Percentiles rank a stretch among this genome's conserved stretches.
phyloP scores from a whole-genome alignment of 2,797 vertebrate genomes.

The Myotis findleyi region DNA sequence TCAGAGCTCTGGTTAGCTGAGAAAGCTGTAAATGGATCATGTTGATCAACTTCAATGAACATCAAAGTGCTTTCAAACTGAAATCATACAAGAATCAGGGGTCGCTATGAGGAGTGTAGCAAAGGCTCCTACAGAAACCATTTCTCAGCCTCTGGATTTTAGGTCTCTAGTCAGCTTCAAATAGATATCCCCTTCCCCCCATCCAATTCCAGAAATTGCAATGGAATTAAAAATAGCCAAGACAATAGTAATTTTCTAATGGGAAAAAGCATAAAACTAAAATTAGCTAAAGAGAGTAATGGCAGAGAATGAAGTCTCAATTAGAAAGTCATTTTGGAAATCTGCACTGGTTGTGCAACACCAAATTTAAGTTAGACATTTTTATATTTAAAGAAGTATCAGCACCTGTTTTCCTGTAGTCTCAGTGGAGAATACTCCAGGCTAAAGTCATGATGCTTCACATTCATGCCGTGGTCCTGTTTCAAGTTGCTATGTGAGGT shows the following conservation, averaged over 20 bases:
- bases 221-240: neutral
- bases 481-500: neutral
- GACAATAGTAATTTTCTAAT: neutral
- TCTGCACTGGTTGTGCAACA: neutral
- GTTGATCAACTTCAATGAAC: neutral
- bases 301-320: neutral
- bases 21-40: neutral
- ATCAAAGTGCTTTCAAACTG: slow-evolving; percentile 1
- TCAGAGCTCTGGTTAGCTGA: neutral
- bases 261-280: neutral
- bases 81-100: neutral
- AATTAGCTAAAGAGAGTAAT: neutral
- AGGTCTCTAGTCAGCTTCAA: neutral
- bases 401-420: neutral
- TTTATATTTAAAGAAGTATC: neutral
- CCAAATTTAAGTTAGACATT: neutral
- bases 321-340: slow-evolving; percentile 51
- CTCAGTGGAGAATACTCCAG: neutral
- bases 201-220: neutral
- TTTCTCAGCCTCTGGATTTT: neutral
- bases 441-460: neutral
- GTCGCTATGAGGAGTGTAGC: neutral
- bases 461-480: neutral
- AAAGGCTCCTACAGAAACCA: neutral
- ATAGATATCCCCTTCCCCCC: neutral